Percentiles rank a stretch among this genome's conserved stretches.
These are phyloP conservation scores for Zaprionus ghesquierei DNA, from an alignment of 1,140 invertebrate species.

Conservation along the genomic window DNA sequence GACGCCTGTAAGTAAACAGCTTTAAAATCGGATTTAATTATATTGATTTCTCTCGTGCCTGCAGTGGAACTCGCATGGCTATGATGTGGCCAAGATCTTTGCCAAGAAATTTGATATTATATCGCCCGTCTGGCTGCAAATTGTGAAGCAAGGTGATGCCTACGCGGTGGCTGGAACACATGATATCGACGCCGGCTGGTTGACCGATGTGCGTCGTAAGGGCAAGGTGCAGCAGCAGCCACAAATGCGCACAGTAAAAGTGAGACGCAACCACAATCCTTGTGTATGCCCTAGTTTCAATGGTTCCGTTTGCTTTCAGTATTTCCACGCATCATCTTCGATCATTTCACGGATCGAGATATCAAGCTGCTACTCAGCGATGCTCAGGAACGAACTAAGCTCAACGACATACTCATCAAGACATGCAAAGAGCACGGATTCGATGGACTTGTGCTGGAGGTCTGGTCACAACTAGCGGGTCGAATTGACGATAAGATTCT, in stretches of 20 bases:
- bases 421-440: conserved; percentile 88
- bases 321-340: conserved; percentile 93
- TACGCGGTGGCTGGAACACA: conserved; percentile 88
- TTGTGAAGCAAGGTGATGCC: conserved; percentile 85
- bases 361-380: conserved; percentile 86
- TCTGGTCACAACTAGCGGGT: conserved; percentile 92
- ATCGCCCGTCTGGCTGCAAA: conserved; percentile 97
- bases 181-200: conserved; percentile 93
- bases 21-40: not conserved
- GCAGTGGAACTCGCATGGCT: conserved; percentile 97
- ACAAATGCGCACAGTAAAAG: conserved; percentile 77
- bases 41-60: conserved; percentile 45
- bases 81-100: conserved; percentile 96
- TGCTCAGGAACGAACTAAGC: conserved; percentile 84
- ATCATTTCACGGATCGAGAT: conserved; percentile 90
- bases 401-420: conserved; percentile 86
- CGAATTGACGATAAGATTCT: conserved; percentile 86
- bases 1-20: conserved; percentile 89
- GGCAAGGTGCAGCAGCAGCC: conserved; percentile 84
- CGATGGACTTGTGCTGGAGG: conserved; percentile 94
- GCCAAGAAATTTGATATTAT: conserved; percentile 94
- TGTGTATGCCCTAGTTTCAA: not conserved
- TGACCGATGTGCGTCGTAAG: conserved; percentile 86
- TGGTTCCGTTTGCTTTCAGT: conserved; percentile 83
- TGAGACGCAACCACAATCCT: not conserved